Evolutionary conservation across 2,113 vertebrate species (phyloP), one percentile per base, ranked within the genome.

Genomic region (Vicugna pacos): DNA sequence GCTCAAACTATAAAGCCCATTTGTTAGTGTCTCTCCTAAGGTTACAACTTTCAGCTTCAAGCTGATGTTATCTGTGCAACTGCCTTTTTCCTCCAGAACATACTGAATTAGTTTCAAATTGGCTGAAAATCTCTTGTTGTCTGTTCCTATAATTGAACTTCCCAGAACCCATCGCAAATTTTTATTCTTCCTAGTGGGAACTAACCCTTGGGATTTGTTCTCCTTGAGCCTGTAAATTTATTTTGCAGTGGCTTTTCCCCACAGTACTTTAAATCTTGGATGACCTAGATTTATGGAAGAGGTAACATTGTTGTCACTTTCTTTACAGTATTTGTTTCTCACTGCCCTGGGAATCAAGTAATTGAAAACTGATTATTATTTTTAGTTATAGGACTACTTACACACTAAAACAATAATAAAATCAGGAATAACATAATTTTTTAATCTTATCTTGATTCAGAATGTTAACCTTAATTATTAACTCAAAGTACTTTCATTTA

Each of bases 121-220:
- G 96, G 67, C 88, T 96, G 91, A 89, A 97, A 96, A 93, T 22
- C 50, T 97, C 91, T 95, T 92, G 88, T 90, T 98, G 92, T 96
- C 67, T 97, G 38, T 95, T 96, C 19, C 42, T 94, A 93, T 97
- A 97, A 97, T 95, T 96, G 96, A 97, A 97, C 81, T 96, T 97
- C 77, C 95, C 84, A 96, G 91, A 97, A 95, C 32, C 35, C n/a
- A 82, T 28, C 24, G 46, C 65, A 73, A 67, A 69, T 73, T 93
- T 96, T 97, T 93, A 88, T 91, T 96, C 54, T 80, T 88, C 22
- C 62, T 95, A n/a, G 54, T 91, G 60, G 62, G 73, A 89, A 70
- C 62, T 50, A 85, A 89, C 84, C 76, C 73, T 89, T 94, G 94
- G 92, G 84, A 96, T 96, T 96, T 95, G 38, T 35, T 97, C 79